Conservation (phyloP, 1,140 invertebrate genomes). For the Holcopasites calliopsidis region DNA sequence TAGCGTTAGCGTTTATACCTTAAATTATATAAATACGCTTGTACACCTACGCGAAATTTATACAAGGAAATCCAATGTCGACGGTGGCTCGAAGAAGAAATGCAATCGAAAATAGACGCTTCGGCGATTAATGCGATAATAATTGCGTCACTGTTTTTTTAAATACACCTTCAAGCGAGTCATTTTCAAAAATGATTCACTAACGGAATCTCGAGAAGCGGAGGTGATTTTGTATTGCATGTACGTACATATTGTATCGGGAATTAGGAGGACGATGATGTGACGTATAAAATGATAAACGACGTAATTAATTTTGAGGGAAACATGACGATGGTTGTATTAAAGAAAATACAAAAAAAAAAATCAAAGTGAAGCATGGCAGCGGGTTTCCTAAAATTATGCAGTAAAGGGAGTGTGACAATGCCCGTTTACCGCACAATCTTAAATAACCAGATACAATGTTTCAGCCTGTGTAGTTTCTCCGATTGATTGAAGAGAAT, state of each 20-base stretch:
- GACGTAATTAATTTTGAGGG: constrained; percentile 3
- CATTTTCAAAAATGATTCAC: constrained; percentile 1
- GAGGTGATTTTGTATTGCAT: constrained; percentile 19
- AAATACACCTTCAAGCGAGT: constrained; percentile 17
- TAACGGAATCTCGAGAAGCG: constrained; percentile 39
- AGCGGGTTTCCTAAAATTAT: not conserved
- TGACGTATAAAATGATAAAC: constrained; percentile 23
- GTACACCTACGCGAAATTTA: constrained; percentile 33
- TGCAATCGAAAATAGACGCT: constrained; percentile 51
- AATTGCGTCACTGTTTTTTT: constrained; percentile 18
- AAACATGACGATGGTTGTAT: constrained; percentile 35
- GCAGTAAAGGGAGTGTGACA: not conserved
- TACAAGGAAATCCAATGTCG: constrained; percentile 34
- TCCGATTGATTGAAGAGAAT: constrained; percentile 55
- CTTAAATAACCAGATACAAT: not conserved
- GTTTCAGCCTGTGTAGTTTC: constrained; percentile 42
- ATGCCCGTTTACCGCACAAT: not conserved
- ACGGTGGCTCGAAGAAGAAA: constrained; percentile 35
- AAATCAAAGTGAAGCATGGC: constrained; percentile 25
- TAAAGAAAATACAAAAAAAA: constrained; percentile 35
- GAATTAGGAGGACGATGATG: not conserved
- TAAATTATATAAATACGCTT: constrained; percentile 39
- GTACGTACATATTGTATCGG: constrained; percentile 12
- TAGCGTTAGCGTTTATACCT: constrained; percentile 44
- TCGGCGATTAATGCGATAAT: constrained; percentile 11